These are phyloP conservation scores for Myotis daubentonii DNA, from an alignment of 2,797 vertebrate species.

Conservation along the genomic window DNA sequence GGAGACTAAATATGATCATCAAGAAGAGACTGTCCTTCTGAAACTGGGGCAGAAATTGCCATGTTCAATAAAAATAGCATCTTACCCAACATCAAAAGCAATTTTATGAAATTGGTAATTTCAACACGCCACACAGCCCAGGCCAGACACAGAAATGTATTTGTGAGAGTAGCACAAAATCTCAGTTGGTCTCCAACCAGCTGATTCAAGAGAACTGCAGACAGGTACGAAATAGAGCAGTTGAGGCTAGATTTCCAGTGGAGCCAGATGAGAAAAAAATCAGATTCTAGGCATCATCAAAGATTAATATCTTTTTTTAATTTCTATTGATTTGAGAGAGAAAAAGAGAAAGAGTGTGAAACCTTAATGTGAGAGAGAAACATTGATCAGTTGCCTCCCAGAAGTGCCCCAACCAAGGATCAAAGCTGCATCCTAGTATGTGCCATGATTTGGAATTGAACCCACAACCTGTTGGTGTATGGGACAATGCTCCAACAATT, in stretches of 20 bases:
- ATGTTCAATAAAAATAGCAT: slow-evolving; percentile 74
- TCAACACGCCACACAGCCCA: slow-evolving; percentile 18
- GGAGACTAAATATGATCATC: slow-evolving; percentile 75
- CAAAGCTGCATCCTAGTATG: background rate
- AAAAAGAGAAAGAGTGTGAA: background rate
- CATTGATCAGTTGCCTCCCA: background rate
- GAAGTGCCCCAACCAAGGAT: background rate
- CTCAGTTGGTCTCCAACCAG: slow-evolving; percentile 47
- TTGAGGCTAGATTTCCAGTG: background rate
- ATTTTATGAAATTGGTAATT: slow-evolving; percentile 80
- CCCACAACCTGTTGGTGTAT: background rate
- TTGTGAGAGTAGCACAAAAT: slow-evolving; percentile 8
- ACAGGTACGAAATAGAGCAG: background rate
- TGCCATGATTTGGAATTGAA: background rate
- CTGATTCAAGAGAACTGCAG: slow-evolving; percentile 61
- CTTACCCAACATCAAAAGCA: slow-evolving; percentile 72
- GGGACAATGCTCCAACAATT: too few relatives aligned
- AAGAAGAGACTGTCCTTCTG: slow-evolving; percentile 71
- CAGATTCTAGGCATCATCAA: background rate
- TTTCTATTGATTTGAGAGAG: background rate
- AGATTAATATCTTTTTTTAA: background rate
- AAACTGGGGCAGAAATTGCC: slow-evolving; percentile 59
- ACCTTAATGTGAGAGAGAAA: background rate
- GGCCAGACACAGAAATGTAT: background rate
- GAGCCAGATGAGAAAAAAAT: slow-evolving; percentile 25